Conservation (phyloP, 2,113 vertebrate genomes). For the Clupea harengus region DNA sequence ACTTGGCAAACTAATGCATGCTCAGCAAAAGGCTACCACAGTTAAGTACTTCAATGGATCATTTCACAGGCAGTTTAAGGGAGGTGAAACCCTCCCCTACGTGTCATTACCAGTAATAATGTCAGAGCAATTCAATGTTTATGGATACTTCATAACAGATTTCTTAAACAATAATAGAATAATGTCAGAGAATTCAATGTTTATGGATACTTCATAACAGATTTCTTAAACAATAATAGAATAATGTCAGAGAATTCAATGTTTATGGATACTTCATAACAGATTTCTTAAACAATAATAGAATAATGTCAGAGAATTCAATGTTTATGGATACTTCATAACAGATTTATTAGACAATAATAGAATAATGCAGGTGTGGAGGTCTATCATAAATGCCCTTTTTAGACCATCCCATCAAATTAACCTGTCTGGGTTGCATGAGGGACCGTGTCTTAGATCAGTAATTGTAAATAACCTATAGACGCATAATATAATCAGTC, state of each 20-base stretch:
- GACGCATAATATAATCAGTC: not conserved
- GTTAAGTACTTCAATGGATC: not conserved
- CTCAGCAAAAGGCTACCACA: not conserved
- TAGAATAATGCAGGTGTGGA: not conserved
- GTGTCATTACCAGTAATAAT: slow-evolving; percentile 2
- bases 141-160: not conserved
- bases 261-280: not conserved
- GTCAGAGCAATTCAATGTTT: not conserved
- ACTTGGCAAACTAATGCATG: not conserved
- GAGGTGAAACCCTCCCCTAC: not conserved
- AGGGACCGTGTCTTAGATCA: not conserved
- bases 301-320: not conserved
- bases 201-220: not conserved
- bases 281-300: not conserved
- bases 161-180: not conserved
- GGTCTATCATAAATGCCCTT: not conserved
- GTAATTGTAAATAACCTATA: not conserved
- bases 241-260: not conserved
- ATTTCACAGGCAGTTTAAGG: not conserved
- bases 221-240: not conserved
- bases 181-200: not conserved
- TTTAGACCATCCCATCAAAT: not conserved
- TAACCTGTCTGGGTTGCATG: not conserved
- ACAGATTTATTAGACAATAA: not conserved
- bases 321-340: not conserved